These are phyloP conservation scores for Acrocyrtus sp. DNA, from an alignment of 2,888 invertebrate species.

Conservation along the genomic window DNA sequence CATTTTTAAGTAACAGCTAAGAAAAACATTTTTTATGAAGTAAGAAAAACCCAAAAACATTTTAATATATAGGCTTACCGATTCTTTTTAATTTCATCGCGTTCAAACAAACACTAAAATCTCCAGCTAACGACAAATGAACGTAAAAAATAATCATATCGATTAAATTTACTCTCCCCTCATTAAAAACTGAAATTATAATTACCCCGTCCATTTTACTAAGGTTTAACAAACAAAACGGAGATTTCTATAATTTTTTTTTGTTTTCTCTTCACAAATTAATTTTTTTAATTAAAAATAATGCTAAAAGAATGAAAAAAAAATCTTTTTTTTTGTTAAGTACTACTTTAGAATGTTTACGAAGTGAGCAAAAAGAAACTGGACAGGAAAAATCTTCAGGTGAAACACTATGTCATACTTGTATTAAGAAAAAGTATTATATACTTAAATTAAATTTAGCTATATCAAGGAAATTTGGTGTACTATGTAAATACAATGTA, in stretches of 20 bases:
- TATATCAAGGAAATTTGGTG: neutral
- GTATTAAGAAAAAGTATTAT: conserved; percentile 4
- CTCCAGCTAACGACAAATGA: too few species aligned
- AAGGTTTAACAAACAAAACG: neutral
- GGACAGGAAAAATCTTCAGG: conserved; percentile 14
- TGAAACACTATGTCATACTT: conserved; percentile 32
- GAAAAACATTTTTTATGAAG: neutral
- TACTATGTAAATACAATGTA: conserved; percentile 11
- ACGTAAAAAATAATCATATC: too few species aligned
- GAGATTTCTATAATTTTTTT: too few species aligned
- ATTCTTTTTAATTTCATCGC: too few species aligned
- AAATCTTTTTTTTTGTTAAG: neutral
- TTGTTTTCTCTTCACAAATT: too few species aligned
- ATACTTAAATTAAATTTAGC: neutral
- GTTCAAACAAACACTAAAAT: too few species aligned
- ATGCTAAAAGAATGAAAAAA: neutral
- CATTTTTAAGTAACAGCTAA: neutral
- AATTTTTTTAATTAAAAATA: too few species aligned
- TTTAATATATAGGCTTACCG: too few species aligned
- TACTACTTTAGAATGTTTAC: neutral
- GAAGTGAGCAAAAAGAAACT: conserved; percentile 19
- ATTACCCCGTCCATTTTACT: neutral
- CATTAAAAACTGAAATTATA: too few species aligned
- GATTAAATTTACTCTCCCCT: too few species aligned
- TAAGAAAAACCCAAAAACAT: too few species aligned